phyloP scores from a whole-genome alignment of 2,797 vertebrate species.

The Enteromius mattozi region DNA sequence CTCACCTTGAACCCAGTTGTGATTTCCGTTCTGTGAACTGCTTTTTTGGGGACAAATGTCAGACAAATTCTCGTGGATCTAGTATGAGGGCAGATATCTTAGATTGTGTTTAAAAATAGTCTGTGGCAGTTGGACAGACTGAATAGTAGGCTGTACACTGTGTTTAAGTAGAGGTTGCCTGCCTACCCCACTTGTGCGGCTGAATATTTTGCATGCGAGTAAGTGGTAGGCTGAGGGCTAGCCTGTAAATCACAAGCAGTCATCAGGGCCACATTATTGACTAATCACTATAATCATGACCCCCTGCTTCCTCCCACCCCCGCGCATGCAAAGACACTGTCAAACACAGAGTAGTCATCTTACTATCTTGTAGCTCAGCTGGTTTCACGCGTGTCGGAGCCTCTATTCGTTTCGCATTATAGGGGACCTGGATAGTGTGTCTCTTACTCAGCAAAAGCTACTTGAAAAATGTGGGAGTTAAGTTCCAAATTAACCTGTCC shows the following conservation, averaged over 20 bases:
- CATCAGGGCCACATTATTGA: constrained; percentile 62
- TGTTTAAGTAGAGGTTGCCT: constrained; percentile 55
- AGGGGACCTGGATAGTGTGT: constrained; percentile 41
- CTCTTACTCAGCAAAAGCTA: constrained; percentile 57
- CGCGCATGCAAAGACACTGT: constrained; percentile 49
- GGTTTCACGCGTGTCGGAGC: not conserved
- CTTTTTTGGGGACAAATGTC: constrained; percentile 5
- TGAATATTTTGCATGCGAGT: constrained; percentile 55
- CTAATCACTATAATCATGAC: constrained; percentile 70
- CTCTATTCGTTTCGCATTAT: not conserved
- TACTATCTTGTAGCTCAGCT: constrained; percentile 26
- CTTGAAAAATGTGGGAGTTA: constrained; percentile 53
- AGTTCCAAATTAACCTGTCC: constrained; percentile 55
- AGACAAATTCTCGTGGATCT: not conserved
- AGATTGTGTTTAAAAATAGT: constrained; percentile 39
- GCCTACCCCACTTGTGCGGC: constrained; percentile 34
- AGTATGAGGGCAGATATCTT: not conserved
- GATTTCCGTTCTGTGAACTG: constrained; percentile 3
- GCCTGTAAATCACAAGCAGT: constrained; percentile 60
- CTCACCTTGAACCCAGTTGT: constrained; percentile 35
- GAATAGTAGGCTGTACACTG: constrained; percentile 51
- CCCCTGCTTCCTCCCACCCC: constrained; percentile 57
- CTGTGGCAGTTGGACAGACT: constrained; percentile 42
- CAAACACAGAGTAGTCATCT: constrained; percentile 24
- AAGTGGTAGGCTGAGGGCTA: constrained; percentile 60